Evolutionary conservation across 2,113 vertebrate genomes (phyloP), one percentile per base, ranked within the genome.

Genomic region (Hemiprocne comata): DNA sequence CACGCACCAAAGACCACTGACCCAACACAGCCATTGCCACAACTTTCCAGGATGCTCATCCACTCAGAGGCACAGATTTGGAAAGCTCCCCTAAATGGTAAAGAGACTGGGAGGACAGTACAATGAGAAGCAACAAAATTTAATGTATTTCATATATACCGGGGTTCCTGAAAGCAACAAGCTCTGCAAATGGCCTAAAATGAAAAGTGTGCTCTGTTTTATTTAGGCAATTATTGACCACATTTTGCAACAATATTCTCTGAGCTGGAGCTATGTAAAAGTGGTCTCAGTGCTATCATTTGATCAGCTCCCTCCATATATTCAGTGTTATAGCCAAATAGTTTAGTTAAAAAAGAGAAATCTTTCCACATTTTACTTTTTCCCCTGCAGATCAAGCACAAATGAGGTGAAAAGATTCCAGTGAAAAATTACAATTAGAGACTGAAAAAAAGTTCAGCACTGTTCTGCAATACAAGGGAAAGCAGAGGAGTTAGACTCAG

Each of bases 381-480:
- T 11, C 19, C 85, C 29, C 4, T 26, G 23, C 25, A 89, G 54
- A 51, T 34, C 44, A 67, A 80, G 20, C 16, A 61, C 19, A 69
- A 83, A n/a, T 0, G 2, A 9, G 16, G 31, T 42, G 44, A 34
- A 33, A 66, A 75, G 8, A 73, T 50, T 58, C 71, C 33, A 64
- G 26, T 65, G 54, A 60, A 80, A 93, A 57, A 29, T 9, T 13
- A 17, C 25, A 60, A 21, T 28, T 79, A 24, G 20, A 69, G 31
- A 64, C 10, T 1, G 9, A 62, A 64, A 51, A 26, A 46, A 25
- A 61, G 33, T 9, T 9, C 13, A n/a, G n/a, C 28, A 57, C 9
- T n/a, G 16, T 23, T 42, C 42, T 46, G 24, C 18, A 62, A n/a
- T 12, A 16, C 0, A 0, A 75, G 13, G 28, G 48, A 78, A 82